Conservation (phyloP, 2,888 invertebrate genomes). For the Saturnia pavonia region DNA sequence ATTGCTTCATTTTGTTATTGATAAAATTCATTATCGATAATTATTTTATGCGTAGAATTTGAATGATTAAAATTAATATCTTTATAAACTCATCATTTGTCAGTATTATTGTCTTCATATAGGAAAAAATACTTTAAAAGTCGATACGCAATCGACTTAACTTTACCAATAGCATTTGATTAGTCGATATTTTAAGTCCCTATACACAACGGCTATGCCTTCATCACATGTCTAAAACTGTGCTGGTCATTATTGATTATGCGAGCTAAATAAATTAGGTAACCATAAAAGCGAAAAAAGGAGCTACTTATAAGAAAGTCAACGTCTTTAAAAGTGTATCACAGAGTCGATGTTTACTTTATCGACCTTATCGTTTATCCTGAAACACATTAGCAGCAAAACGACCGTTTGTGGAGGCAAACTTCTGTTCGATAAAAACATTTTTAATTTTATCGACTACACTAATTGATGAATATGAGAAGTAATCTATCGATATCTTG, state of each 20-base stretch:
- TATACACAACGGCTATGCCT: background rate
- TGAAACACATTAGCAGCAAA: background rate
- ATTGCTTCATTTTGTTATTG: background rate
- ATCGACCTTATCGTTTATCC: background rate
- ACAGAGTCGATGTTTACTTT: background rate
- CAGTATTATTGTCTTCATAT: background rate
- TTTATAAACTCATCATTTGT: background rate
- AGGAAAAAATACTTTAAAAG: background rate
- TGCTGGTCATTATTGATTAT: background rate
- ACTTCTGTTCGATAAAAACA: background rate
- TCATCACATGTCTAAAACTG: background rate
- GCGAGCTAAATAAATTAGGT: too few species aligned
- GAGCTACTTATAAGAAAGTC: too few species aligned
- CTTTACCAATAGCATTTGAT: background rate
- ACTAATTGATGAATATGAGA: background rate
- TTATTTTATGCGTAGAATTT: background rate
- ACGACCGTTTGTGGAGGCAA: background rate
- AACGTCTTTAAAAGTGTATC: too few species aligned
- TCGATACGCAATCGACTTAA: too few species aligned
- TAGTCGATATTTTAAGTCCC: background rate
- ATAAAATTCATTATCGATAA: background rate
- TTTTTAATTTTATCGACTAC: background rate
- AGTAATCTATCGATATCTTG: background rate
- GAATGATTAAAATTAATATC: background rate
- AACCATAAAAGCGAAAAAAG: too few species aligned